Evolutionary conservation across 92 coral and sea anemone species (phyloP), one percentile per base, ranked within the genome.

Genomic region (Heliopora coerulea): DNA sequence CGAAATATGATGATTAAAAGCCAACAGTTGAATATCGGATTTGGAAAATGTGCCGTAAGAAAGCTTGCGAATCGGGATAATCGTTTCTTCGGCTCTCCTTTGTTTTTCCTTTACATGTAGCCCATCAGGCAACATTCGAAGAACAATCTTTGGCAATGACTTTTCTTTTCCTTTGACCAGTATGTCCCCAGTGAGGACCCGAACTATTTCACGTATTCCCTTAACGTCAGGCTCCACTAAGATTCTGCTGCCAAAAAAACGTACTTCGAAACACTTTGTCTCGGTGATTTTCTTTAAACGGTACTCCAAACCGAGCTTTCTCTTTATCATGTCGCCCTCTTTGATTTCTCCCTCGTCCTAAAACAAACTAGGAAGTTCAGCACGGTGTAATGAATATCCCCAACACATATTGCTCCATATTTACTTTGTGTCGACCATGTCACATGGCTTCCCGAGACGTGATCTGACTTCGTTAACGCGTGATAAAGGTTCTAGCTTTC

Each of bases 1-100:
- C 32, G 89, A 80, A 54, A 86, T 74, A 60, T 93, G 98, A 68
- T 93, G 96, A 83, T 93, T 93, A 68, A 93, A 90, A 13, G 96
- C 98, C 59, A 93, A 88, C 65, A 93, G 81, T 27, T 82, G 79
- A 18, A 84, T 56, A 39, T 88, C 85, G 28, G 79, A 74, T 48
- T 88, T 89, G 72, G 80, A 79, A 72, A 88, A 76, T 42, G 86
- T 83, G 25, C 93, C 88, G 62, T 89, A 93, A 12, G 98, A 93
- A 13, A 93, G 91, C 56, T 83, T 83, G 49, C 79, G 82, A 28
- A 93, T 78, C 0, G 96, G 74, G 37, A 89, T 88, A 49, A 91
- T 78, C 54, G 68, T 85, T 25, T 70, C 77, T 1, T 4, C 40
- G 5, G 77, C 35, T 54, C 31, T 70, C 58, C 35, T 70, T 19